These are phyloP conservation scores for Campoplex capitator DNA, from an alignment of 2,888 invertebrate species.

Conservation along the genomic window DNA sequence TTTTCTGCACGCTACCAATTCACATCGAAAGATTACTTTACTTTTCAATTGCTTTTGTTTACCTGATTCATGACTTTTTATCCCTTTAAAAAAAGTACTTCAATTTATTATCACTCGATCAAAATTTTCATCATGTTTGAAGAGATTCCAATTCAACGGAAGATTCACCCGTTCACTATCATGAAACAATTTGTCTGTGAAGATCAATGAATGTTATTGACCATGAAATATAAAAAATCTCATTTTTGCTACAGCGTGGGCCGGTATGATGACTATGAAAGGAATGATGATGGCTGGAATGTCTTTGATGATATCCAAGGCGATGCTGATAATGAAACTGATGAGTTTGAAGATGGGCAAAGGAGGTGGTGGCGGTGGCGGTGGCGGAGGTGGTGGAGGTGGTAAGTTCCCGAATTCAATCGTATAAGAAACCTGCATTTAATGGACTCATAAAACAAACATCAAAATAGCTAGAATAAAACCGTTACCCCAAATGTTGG, in stretches of 20 bases:
- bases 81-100: no score
- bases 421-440: not conserved
- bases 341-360: constrained; percentile 75
- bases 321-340: constrained; percentile 82
- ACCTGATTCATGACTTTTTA: no score
- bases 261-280: constrained; percentile 87
- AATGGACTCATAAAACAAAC: not conserved
- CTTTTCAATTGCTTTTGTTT: no score
- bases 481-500: not conserved
- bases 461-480: constrained; percentile 18
- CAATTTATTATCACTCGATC: no score
- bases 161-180: no score
- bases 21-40: no score
- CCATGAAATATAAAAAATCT: not conserved
- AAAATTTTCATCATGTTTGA: no score
- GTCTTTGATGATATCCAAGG: constrained; percentile 87
- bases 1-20: not conserved
- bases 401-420: constrained; percentile 71
- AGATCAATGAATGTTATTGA: no score
- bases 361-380: constrained; percentile 77
- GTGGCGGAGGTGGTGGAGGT: constrained; percentile 83
- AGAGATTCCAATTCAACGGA: no score
- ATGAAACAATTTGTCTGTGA: no score
- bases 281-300: constrained; percentile 88
- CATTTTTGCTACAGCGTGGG: constrained; percentile 85